These are phyloP conservation scores for Struthio camelus DNA, from an alignment of 2,113 vertebrate genomes.

Conservation along the genomic window DNA sequence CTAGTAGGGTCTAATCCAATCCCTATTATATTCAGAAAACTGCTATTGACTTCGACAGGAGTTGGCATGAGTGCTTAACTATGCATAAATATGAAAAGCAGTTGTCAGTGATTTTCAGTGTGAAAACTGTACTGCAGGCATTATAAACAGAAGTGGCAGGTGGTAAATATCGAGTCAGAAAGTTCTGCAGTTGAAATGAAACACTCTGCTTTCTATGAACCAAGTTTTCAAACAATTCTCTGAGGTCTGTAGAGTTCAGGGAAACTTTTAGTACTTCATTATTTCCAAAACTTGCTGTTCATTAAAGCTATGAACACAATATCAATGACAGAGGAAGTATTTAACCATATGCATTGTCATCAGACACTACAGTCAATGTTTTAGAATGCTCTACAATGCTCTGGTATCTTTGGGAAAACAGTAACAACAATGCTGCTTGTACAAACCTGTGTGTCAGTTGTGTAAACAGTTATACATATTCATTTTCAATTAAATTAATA, in stretches of 20 bases:
- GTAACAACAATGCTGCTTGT: not conserved
- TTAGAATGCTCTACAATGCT: not conserved
- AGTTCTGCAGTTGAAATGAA: not conserved
- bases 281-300: not conserved
- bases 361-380: not conserved
- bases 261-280: not conserved
- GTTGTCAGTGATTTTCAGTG: constrained; percentile 1
- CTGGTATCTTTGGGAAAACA: not conserved
- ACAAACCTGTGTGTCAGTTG: not conserved
- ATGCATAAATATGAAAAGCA: constrained; percentile 30
- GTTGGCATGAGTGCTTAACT: not conserved
- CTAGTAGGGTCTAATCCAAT: not conserved
- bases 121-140: not conserved
- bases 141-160: constrained; percentile 15
- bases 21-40: not conserved
- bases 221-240: not conserved
- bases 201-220: not conserved
- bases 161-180: constrained; percentile 19
- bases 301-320: constrained; percentile 4
- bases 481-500: not conserved
- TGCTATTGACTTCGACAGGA: not conserved
- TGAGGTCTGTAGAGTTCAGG: not conserved
- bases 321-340: not conserved
- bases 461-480: not conserved
- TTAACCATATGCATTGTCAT: not conserved